Percentiles rank a stretch among this genome's conserved stretches.
Evolutionary conservation across 2,797 vertebrate species (phyloP).

Genomic region (Vultur gryphus): DNA sequence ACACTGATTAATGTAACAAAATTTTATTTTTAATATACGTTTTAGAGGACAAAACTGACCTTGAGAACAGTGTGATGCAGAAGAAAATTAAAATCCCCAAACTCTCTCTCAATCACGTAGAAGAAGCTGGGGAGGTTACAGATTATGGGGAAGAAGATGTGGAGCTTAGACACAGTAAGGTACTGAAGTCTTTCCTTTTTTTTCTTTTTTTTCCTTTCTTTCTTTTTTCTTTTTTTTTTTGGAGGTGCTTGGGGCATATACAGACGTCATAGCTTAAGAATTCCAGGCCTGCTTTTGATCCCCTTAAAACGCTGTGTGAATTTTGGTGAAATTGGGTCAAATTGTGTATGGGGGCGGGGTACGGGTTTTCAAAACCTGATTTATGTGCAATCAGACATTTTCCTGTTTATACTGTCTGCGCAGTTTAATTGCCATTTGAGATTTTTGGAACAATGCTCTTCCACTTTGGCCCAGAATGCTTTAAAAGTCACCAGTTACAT

Average conservation of each 20-base stretch:
- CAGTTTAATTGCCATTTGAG: background rate
- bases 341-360: background rate
- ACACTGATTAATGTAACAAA: constrained; percentile 63
- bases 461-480: background rate
- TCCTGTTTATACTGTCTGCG: background rate
- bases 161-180: constrained; percentile 98
- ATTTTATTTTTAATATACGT: constrained; percentile 73
- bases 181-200: constrained; percentile 72
- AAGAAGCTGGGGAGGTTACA: constrained; percentile 89
- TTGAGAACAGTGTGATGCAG: constrained; percentile 98
- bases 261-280: background rate
- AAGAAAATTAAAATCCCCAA: constrained; percentile 99
- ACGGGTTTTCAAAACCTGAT: background rate
- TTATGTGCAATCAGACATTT: background rate
- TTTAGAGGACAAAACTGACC: constrained; percentile 96
- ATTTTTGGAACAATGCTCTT: background rate
- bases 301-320: background rate
- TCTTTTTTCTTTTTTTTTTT: background rate
- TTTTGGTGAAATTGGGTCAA: constrained; percentile 9
- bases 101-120: constrained; percentile 90
- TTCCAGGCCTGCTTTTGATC: constrained; percentile 32
- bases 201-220: background rate
- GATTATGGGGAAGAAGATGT: constrained; percentile 92
- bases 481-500: background rate
- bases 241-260: background rate